A percentile compares a stretch with the other conserved stretches of the same genome.
These are phyloP conservation scores for Poeciliopsis gracilis DNA, from an alignment of 2,797 vertebrate species.

Conservation along the genomic window DNA sequence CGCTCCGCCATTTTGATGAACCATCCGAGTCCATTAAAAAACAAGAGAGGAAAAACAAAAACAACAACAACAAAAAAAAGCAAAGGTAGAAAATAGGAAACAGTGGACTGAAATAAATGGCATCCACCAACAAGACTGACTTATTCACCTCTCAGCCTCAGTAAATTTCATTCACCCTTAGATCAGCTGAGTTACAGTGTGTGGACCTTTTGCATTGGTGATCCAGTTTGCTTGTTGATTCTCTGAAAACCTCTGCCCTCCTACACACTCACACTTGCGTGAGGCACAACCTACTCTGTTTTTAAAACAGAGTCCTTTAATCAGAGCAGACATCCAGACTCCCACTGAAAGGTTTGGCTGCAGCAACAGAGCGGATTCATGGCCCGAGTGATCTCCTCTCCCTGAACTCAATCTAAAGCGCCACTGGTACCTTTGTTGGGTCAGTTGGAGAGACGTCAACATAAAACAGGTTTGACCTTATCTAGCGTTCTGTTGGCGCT, in stretches of 20 bases:
- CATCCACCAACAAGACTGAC: not conserved
- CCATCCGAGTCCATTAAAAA: not conserved
- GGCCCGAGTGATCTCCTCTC: conserved; percentile 49
- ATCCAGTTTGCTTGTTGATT: not conserved
- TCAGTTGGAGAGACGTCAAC: conserved; percentile 31
- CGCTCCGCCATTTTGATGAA: not conserved
- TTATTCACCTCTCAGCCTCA: not conserved
- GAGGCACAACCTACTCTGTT: not conserved
- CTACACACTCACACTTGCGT: not conserved
- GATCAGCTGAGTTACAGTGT: not conserved
- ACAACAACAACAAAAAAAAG: too few relatives aligned
- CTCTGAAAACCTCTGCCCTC: not conserved
- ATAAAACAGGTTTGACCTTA: conserved; percentile 72
- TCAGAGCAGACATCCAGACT: conserved; percentile 42
- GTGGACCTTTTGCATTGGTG: not conserved
- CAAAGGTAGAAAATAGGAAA: not conserved
- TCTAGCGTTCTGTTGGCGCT: conserved; percentile 19
- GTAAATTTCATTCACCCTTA: not conserved
- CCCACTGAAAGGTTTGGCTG: conserved; percentile 18
- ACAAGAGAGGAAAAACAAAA: too few relatives aligned
- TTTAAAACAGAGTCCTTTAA: conserved; percentile 5
- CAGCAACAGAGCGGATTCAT: conserved; percentile 45
- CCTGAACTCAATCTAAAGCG: conserved; percentile 42
- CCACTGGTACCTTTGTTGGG: conserved; percentile 51
- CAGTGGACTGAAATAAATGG: not conserved